Conservation (phyloP, 2,888 invertebrate genomes). For the Nebria salina region DNA sequence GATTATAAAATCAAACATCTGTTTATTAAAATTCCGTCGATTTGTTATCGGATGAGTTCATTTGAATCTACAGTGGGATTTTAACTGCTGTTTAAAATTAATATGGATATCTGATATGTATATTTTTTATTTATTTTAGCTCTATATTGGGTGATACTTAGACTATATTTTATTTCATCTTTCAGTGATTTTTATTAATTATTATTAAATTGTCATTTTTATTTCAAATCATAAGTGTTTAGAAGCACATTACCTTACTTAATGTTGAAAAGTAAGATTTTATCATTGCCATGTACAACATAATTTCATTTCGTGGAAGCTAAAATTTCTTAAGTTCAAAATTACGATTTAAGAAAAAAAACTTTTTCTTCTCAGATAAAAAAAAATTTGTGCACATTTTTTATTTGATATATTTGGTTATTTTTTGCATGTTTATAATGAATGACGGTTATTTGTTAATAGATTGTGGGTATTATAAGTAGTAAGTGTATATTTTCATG, state of each 20-base stretch:
- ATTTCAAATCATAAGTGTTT: no score
- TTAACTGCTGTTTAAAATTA: neutral
- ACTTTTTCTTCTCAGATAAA: neutral
- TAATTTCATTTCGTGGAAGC: no score
- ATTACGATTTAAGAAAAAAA: no score
- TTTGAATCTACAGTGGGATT: neutral
- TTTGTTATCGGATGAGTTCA: neutral
- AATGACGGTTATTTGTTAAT: neutral
- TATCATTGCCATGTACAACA: no score
- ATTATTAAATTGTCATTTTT: neutral
- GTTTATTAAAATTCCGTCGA: neutral
- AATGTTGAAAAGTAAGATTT: no score
- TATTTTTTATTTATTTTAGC: neutral
- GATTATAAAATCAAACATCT: neutral
- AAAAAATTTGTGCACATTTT: neutral
- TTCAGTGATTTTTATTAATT: neutral
- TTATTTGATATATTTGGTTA: neutral
- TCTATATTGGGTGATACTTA: neutral
- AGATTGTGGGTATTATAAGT: neutral
- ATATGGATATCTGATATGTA: neutral
- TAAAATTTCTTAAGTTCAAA: no score
- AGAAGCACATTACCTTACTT: no score
- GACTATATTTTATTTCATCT: neutral
- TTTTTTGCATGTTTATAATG: neutral
- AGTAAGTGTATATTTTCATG: slow-evolving; percentile 32